A percentile compares a stretch with the other conserved stretches of the same genome.
phyloP scores from a whole-genome alignment of 2,888 invertebrate species.

The Lasiommata megera region DNA sequence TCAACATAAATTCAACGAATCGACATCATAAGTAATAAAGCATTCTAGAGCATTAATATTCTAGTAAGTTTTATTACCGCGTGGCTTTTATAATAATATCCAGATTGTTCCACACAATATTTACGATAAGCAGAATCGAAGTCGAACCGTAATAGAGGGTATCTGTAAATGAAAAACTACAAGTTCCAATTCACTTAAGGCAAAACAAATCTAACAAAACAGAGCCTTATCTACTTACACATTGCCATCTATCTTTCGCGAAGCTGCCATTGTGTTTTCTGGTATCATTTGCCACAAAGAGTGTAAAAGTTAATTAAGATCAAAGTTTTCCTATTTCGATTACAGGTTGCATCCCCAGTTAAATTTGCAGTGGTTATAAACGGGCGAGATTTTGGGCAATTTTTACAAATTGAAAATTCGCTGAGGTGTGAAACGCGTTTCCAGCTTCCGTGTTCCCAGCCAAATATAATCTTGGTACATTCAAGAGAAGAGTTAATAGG shows the following conservation, averaged over 20 bases:
- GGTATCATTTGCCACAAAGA: slow-evolving; percentile 18
- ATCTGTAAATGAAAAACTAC: neutral
- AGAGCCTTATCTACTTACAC: neutral
- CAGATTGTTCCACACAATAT: no score
- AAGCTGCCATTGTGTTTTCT: slow-evolving; percentile 6
- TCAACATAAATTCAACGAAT: no score
- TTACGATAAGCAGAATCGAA: neutral
- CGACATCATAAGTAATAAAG: no score
- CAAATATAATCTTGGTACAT: no score
- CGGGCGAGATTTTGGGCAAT: neutral
- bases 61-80: no score
- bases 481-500: no score
- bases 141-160: neutral
- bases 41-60: no score
- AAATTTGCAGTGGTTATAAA: neutral
- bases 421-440: no score
- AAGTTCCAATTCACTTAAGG: neutral
- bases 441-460: no score
- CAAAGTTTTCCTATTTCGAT: slow-evolving; percentile 29
- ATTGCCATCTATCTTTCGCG: slow-evolving; percentile 13
- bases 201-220: neutral
- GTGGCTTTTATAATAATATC: no score
- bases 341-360: slow-evolving; percentile 27
- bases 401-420: no score
- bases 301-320: slow-evolving; percentile 26